A percentile compares a stretch with the other conserved stretches of the same genome.
phyloP scores from a whole-genome alignment of 2,888 invertebrate genomes.

The Phymatocera aterrima region DNA sequence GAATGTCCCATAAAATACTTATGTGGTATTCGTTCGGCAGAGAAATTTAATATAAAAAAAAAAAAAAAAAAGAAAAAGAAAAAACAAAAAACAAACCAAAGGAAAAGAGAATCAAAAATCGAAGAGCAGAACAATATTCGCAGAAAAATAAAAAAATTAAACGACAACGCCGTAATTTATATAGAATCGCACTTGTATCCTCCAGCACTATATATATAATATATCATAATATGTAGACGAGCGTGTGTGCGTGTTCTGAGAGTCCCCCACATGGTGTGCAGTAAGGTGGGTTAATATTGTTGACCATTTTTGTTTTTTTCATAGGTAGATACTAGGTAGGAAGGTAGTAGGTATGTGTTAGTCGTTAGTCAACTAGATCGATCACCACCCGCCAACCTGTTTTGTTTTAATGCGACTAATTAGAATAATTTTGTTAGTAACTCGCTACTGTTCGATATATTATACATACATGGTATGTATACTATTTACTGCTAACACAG shows the following conservation, averaged over 20 bases:
- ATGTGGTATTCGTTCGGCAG: too few relatives aligned
- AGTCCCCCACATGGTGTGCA: slow-evolving; percentile 65
- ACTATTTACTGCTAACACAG: too few relatives aligned
- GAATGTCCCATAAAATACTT: too few relatives aligned
- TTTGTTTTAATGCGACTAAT: slow-evolving; percentile 66
- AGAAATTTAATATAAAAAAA: too few relatives aligned
- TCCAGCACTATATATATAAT: slow-evolving; percentile 27
- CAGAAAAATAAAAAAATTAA: background rate
- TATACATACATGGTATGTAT: too few relatives aligned
- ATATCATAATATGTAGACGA: too few relatives aligned
- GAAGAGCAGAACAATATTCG: too few relatives aligned
- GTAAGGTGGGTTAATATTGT: slow-evolving; percentile 70
- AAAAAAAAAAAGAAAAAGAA: too few relatives aligned
- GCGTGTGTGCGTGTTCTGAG: slow-evolving; percentile 58
- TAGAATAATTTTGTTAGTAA: slow-evolving; percentile 57
- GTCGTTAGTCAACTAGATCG: slow-evolving; percentile 63
- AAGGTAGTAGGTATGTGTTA: slow-evolving; percentile 59
- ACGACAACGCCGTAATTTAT: background rate
- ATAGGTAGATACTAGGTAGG: slow-evolving; percentile 33
- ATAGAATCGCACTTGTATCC: background rate
- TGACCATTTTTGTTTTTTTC: slow-evolving; percentile 59
- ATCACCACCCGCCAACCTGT: slow-evolving; percentile 70
- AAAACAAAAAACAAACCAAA: too few relatives aligned
- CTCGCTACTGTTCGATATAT: slow-evolving; percentile 52
- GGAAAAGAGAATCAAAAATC: too few relatives aligned